These are phyloP conservation scores for Tetramorium simillimum DNA, from an alignment of 1,140 invertebrate genomes.

Conservation along the genomic window DNA sequence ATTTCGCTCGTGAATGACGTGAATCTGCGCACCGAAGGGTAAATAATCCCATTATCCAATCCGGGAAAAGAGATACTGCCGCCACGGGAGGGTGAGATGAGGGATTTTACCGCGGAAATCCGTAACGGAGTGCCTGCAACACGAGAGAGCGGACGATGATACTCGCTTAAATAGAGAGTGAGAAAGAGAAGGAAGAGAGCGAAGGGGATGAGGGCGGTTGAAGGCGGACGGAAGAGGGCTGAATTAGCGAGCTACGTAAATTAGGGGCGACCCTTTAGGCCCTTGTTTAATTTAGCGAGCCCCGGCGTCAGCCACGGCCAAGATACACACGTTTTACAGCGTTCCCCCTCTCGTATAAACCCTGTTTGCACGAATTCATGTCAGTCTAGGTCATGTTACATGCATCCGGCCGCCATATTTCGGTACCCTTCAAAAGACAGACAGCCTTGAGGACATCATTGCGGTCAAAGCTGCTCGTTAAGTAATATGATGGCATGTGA, in stretches of 20 bases:
- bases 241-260: constrained; percentile 68
- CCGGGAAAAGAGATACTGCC: constrained; percentile 50
- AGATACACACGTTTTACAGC: constrained; percentile 62
- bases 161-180: constrained; percentile 52
- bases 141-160: constrained; percentile 49
- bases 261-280: constrained; percentile 67
- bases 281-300: constrained; percentile 73
- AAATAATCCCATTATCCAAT: constrained; percentile 64
- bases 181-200: background rate
- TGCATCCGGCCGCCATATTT: constrained; percentile 15
- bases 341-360: background rate
- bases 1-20: constrained; percentile 37
- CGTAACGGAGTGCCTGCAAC: constrained; percentile 39
- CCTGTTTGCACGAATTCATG: constrained; percentile 63
- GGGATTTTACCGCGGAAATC: constrained; percentile 59
- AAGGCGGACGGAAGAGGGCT: constrained; percentile 30
- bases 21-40: constrained; percentile 38
- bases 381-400: constrained; percentile 13
- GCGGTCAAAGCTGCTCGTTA: background rate
- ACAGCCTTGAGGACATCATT: background rate
- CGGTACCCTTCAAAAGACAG: constrained; percentile 20
- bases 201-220: background rate
- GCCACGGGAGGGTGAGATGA: constrained; percentile 32
- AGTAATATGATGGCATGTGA: background rate
- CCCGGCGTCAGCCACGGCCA: constrained; percentile 65